These are phyloP conservation scores for Gambusia yucatana DNA, from an alignment of 2,797 vertebrate species.

Conservation along the genomic window DNA sequence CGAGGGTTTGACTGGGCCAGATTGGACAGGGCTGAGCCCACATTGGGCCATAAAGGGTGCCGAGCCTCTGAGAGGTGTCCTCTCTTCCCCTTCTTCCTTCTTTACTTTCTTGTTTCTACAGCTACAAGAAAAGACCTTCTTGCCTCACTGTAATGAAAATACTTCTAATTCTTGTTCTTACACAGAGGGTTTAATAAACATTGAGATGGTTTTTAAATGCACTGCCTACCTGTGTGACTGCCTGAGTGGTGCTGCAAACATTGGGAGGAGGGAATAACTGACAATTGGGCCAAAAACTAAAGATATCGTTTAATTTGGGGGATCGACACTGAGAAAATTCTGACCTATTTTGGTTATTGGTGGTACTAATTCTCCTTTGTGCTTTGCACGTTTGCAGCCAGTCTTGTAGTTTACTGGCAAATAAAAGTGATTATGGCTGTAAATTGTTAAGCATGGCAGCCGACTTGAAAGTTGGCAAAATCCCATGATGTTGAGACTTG, in stretches of 20 bases:
- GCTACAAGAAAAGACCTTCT: slow-evolving; percentile 34
- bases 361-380: slow-evolving; percentile 23
- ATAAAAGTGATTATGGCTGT: slow-evolving; percentile 10
- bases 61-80: slow-evolving; percentile 77
- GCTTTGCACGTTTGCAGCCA: slow-evolving; percentile 18
- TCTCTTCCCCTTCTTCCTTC: slow-evolving; percentile 63
- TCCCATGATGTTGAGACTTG: slow-evolving; percentile 16
- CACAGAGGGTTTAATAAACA: slow-evolving; percentile 37
- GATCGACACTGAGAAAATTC: slow-evolving; percentile 12
- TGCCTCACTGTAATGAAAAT: slow-evolving; percentile 42
- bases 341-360: slow-evolving; percentile 5
- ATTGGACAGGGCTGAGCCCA: slow-evolving; percentile 75
- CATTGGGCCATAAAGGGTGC: slow-evolving; percentile 74
- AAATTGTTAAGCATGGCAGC: slow-evolving; percentile 31
- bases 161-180: slow-evolving; percentile 28
- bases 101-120: slow-evolving; percentile 50
- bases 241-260: slow-evolving; percentile 65
- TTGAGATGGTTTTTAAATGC: slow-evolving; percentile 52
- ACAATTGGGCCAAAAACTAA: slow-evolving; percentile 53
- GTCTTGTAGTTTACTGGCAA: slow-evolving; percentile 10
- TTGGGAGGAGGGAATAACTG: slow-evolving; percentile 41
- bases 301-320: neutral
- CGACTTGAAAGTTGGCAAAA: slow-evolving; percentile 10
- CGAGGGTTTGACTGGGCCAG: slow-evolving; percentile 47
- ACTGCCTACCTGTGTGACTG: slow-evolving; percentile 69